Base-by-base conservation (phyloP, 2,888 invertebrate genomes). In the Nemotelus pantherinus region DNA sequence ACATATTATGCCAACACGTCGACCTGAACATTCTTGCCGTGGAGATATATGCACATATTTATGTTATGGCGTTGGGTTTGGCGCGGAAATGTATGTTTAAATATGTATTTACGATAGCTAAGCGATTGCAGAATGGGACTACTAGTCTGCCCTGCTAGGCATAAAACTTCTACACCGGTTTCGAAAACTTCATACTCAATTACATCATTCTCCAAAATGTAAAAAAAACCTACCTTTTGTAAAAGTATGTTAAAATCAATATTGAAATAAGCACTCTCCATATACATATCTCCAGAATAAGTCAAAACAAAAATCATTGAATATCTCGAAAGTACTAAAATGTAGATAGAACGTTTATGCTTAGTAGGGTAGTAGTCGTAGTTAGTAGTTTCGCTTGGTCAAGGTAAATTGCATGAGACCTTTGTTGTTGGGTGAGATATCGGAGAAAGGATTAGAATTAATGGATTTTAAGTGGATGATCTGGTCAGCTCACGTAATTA, bases 401-500 rank as follows among this genome's bases (percentile, higher is more conserved):
- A 10, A 2, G 45, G 47, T 5, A 10, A 65, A 5, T 43, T 41
- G 41, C 3, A 41, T 25, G 5, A 63, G 43, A 41, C 44, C 6
- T 47, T 65, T 65, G 25, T 25, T 25, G 25, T 25, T 25, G 6
- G 10, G 10, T 47, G 1, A n/a, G 65, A 65, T 65, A 65, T 45
- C n/a, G 53, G 53, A 0, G 44, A 55, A 43, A n/a, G 70, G 70
- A 70, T 70, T 70, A 70, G 53, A 9, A 50, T n/a, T 4, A 67
- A 70, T 44, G 41, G 10, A 43, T 70, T 70, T 70, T 47, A 25
- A 58, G 45, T 47, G 60, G 72, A 72, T 72, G 60, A 72, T 72
- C 58, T 25, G 58, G 47, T 72, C 58, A 60, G 57, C 9, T 9
- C 25, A 72, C 47, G 3, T 47, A 58, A 72, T 72, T 57, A 58